A percentile compares a stretch with the other conserved stretches of the same genome.
phyloP scores from a whole-genome alignment of 2,113 vertebrate genomes.

The Narcine bancroftii region DNA sequence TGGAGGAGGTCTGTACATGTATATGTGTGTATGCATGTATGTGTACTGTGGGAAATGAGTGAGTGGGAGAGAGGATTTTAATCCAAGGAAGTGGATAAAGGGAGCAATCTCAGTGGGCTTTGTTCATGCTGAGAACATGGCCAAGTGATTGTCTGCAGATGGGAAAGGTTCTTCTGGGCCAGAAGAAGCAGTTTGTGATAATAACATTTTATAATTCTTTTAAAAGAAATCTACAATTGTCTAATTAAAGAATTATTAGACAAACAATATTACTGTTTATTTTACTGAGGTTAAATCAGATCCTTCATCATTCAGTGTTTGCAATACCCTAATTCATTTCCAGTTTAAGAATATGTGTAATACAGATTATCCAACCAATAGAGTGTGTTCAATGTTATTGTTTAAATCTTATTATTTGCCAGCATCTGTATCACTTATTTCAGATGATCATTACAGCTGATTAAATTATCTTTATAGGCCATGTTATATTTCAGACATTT shows the following conservation, averaged over 20 bases:
- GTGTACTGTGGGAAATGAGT: too few relatives aligned
- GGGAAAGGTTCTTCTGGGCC: not conserved
- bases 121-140: not conserved
- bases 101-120: not conserved
- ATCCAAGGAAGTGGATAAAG: too few relatives aligned
- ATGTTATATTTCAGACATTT: not conserved
- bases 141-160: not conserved
- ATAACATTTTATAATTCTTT: not conserved
- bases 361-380: not conserved
- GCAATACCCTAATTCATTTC: not conserved
- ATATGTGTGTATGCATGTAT: too few relatives aligned
- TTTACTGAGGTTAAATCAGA: not conserved
- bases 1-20: too few relatives aligned
- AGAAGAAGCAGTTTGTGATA: not conserved
- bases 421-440: too few relatives aligned
- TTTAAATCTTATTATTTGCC: not conserved
- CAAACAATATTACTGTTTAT: not conserved
- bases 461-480: not conserved
- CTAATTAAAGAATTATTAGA: not conserved
- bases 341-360: not conserved
- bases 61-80: not conserved
- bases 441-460: not conserved
- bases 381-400: not conserved
- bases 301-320: not conserved
- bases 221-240: not conserved